A percentile compares a stretch with the other conserved stretches of the same genome.
Conservation (phyloP, 2,888 invertebrate genomes). For the Hydraecia micacea region DNA sequence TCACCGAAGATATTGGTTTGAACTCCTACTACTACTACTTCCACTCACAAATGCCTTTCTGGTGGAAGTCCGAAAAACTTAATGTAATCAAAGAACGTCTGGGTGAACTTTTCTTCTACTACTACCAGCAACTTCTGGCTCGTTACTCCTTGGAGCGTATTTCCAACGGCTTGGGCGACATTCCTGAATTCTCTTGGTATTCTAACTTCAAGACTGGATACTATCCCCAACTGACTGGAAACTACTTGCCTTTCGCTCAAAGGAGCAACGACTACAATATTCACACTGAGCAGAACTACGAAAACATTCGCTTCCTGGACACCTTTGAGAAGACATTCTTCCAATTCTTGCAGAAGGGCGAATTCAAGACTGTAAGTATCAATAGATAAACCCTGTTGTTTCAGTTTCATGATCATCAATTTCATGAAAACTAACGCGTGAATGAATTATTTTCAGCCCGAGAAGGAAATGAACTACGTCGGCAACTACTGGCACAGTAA, state of each 20-base stretch:
- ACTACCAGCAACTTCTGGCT: constrained; percentile 92
- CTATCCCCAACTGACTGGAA: constrained; percentile 71
- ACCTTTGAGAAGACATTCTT: constrained; percentile 90
- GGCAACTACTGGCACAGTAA: constrained; percentile 91
- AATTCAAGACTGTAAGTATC: constrained; percentile 90
- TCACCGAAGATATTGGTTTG: constrained; percentile 93
- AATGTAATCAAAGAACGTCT: constrained; percentile 89
- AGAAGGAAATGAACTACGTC: constrained; percentile 87
- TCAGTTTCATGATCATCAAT: not conserved
- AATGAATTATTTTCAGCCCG: constrained; percentile 74
- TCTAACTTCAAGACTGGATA: constrained; percentile 88
- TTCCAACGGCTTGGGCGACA: constrained; percentile 91
- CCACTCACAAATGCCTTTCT: constrained; percentile 91
- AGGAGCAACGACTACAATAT: constrained; percentile 91
- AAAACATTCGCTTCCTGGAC: constrained; percentile 89
- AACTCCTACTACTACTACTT: constrained; percentile 92
- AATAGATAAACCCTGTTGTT: not conserved
- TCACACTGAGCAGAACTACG: constrained; percentile 84
- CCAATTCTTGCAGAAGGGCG: constrained; percentile 88
- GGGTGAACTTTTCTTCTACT: constrained; percentile 92
- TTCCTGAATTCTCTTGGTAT: constrained; percentile 92
- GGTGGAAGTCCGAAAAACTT: constrained; percentile 90
- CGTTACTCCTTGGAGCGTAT: constrained; percentile 93
- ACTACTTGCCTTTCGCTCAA: constrained; percentile 88
- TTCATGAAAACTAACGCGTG: not conserved